A percentile compares a stretch with the other conserved stretches of the same genome.
Conservation (phyloP, 2,113 vertebrate genomes). For the Spizaetus ornatus region DNA sequence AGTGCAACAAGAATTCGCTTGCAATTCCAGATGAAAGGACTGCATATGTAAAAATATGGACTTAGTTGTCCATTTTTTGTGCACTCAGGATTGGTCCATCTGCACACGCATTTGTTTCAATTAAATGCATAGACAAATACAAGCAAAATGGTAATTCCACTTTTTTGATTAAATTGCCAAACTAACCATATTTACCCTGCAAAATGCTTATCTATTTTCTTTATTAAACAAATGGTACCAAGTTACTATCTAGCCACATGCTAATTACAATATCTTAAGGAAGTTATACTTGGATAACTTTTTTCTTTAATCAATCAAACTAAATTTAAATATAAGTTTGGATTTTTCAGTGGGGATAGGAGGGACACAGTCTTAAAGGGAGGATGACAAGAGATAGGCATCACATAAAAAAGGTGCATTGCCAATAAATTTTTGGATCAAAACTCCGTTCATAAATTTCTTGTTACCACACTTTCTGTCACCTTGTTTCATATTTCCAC, state of each 20-base stretch:
- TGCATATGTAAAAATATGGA: too few species aligned
- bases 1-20: too few species aligned
- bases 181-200: too few species aligned
- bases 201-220: too few species aligned
- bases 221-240: too few species aligned
- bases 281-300: neutral
- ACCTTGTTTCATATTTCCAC: neutral
- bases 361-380: neutral
- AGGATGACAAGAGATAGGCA: neutral
- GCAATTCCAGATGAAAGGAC: too few species aligned
- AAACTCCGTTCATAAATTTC: neutral
- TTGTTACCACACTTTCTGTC: neutral
- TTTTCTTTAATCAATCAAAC: neutral
- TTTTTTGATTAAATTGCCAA: too few species aligned
- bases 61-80: too few species aligned
- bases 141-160: too few species aligned
- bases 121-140: too few species aligned
- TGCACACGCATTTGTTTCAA: too few species aligned
- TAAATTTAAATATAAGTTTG: neutral
- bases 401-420: neutral
- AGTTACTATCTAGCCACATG: neutral
- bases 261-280: neutral
- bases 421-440: neutral
- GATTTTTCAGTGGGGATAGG: neutral
- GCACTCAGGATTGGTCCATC: too few species aligned